Percentiles rank a stretch among this genome's conserved stretches.
phyloP scores from a whole-genome alignment of 2,888 invertebrate species.

The Cryptocephalus primarius region DNA sequence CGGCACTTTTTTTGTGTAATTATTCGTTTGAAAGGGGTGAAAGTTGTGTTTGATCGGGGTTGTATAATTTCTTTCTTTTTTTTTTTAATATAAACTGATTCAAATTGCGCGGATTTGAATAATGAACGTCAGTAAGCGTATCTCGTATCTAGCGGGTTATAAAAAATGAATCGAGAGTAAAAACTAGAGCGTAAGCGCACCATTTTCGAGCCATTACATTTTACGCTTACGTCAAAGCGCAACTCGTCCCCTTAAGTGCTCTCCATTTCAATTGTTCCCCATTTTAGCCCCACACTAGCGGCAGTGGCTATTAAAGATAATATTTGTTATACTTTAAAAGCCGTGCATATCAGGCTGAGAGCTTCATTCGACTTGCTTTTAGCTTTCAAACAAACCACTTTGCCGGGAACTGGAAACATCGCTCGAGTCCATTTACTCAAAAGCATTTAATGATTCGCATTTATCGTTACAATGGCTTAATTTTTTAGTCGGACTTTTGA shows the following conservation, averaged over 20 bases:
- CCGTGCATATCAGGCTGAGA: constrained; percentile 11
- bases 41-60: no score
- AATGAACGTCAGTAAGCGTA: no score
- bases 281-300: background rate
- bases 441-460: constrained; percentile 29
- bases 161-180: no score
- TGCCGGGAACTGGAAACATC: constrained; percentile 22
- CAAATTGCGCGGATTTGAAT: no score
- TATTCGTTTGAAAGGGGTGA: no score
- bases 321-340: background rate
- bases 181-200: no score
- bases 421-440: constrained; percentile 29
- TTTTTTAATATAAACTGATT: no score
- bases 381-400: constrained; percentile 31
- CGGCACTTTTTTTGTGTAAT: no score
- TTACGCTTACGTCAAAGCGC: background rate
- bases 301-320: background rate
- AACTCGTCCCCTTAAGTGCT: background rate
- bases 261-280: background rate
- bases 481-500: constrained; percentile 11
- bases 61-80: no score
- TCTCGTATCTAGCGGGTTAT: no score
- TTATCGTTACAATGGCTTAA: constrained; percentile 16
- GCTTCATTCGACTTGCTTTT: constrained; percentile 31
- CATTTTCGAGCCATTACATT: no score